Evolutionary conservation across 2,797 vertebrate species (phyloP).

Genomic region (Acanthurus tractus): DNA sequence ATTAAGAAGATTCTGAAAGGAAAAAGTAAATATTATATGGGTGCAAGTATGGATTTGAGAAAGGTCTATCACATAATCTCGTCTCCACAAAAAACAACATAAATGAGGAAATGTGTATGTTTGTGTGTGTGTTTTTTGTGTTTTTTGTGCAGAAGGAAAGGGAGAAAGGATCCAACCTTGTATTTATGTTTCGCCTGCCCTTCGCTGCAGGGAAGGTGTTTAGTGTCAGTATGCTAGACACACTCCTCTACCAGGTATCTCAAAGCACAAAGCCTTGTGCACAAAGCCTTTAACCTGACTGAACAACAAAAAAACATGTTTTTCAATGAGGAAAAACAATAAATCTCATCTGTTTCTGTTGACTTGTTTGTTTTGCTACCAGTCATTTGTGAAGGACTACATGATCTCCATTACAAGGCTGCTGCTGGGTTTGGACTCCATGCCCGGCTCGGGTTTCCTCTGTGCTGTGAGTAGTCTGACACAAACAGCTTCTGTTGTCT

Average conservation of each 20-base stretch:
- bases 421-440: conserved; percentile 89
- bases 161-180: conserved; percentile 90
- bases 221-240: conserved; percentile 92
- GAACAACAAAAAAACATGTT: conserved; percentile 20
- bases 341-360: conserved; percentile 27
- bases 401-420: conserved; percentile 91
- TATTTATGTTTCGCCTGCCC: conserved; percentile 91
- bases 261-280: neutral
- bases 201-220: conserved; percentile 92
- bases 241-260: conserved; percentile 89
- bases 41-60: neutral
- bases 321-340: neutral
- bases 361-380: conserved; percentile 44
- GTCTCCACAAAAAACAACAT: conserved; percentile 1
- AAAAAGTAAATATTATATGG: neutral
- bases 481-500: neutral
- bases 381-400: conserved; percentile 93
- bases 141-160: conserved; percentile 86
- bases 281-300: neutral
- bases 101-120: conserved; percentile 7
- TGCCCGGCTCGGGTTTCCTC: conserved; percentile 90
- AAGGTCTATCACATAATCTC: neutral
- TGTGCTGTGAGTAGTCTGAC: conserved; percentile 85
- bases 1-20: neutral
- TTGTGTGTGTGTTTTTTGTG: conserved; percentile 7